Evolutionary conservation across 2,888 invertebrate genomes (phyloP).

Genomic region (Amphiduros pacificus): DNA sequence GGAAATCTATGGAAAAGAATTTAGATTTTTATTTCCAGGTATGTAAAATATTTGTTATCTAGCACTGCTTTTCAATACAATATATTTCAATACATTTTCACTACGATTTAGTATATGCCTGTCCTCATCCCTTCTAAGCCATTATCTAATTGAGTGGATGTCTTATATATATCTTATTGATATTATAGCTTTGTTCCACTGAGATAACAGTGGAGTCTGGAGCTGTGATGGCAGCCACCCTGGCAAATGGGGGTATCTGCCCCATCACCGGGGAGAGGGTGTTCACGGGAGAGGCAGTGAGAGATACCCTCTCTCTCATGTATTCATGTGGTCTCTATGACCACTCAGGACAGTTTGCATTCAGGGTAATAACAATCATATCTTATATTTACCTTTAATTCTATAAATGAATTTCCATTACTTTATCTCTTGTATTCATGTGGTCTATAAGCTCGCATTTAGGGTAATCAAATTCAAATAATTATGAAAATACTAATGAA

Average conservation of each 20-base stretch:
- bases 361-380: conserved; percentile 75
- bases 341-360: conserved; percentile 96
- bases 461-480: too few relatives aligned
- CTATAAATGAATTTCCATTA: too few relatives aligned
- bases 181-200: conserved; percentile 86
- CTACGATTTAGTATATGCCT: too few relatives aligned
- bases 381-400: too few relatives aligned
- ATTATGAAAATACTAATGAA: too few relatives aligned
- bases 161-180: not conserved
- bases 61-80: too few relatives aligned
- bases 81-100: too few relatives aligned
- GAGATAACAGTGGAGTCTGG: conserved; percentile 92
- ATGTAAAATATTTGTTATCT: conserved; percentile 53
- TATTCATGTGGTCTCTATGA: conserved; percentile 92
- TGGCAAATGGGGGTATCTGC: conserved; percentile 98
- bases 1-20: conserved; percentile 88
- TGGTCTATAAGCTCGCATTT: too few relatives aligned
- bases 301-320: conserved; percentile 95
- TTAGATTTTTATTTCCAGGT: conserved; percentile 99
- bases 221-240: conserved; percentile 90
- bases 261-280: conserved; percentile 95
- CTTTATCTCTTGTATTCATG: too few relatives aligned
- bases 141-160: not conserved
- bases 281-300: conserved; percentile 84
- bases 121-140: too few relatives aligned